Evolutionary conservation across 2,113 vertebrate species (phyloP), one percentile per base, ranked within the genome.

Genomic region (Reinhardtius hippoglossoides): DNA sequence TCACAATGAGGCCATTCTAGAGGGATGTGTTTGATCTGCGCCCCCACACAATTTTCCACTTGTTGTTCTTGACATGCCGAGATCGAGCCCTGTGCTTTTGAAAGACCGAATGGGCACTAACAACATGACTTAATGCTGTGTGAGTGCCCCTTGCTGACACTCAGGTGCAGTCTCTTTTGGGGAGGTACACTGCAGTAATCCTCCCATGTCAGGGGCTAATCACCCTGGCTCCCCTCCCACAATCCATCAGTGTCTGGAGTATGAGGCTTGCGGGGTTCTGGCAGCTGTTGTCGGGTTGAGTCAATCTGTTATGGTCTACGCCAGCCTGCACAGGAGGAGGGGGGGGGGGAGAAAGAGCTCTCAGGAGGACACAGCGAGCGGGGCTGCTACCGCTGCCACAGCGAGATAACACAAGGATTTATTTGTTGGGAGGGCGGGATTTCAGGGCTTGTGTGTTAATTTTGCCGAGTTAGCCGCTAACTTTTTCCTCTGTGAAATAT

Each of bases 271-370:
- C 8, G 7, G 79, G 78, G 76, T 86, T 84, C 83, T 89, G 87
- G 87, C 92, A 92, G 92, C 91, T 92, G 90, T 90, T 89, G 88
- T 76, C 81, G 48, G 82, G 77, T 82, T 76, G 81, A 84, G 84
- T 85, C 86, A 87, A 83, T 89, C 83, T 89, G 92, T 79, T 88
- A 20, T 54, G 87, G 86, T 63, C 65, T 24, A 37, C 13, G 61
- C 76, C 80, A 64, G 67, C 57, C 62, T 56, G 84, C 48, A 3
- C 46, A 55, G 40, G 74, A 71, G 70, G n/a, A n/a, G n/a, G n/a
- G 67, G 56, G 52, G 60, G 24, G 52, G 57, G 24, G 82, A 62
- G 60, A 24, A 78, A 64, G 78, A 56, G 76, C 81, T 87, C 85
- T 72, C 61, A 4, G 74, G 84, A 84, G 86, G 82, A 67, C 76